Evolutionary conservation across 2,888 invertebrate genomes (phyloP), one percentile per base, ranked within the genome.

Genomic region (Epicampocera succincta): DNA sequence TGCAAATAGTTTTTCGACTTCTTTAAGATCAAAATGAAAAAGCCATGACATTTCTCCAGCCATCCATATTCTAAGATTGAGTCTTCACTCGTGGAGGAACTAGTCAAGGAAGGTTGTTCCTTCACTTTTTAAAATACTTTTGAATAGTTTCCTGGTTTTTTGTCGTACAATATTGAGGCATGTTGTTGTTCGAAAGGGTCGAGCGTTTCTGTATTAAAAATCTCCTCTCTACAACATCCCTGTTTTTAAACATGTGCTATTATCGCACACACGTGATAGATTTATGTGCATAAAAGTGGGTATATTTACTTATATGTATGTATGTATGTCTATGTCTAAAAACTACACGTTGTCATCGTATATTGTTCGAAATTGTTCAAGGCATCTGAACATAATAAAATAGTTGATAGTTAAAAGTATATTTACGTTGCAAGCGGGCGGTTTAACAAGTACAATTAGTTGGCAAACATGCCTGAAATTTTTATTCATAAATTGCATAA

Each of bases 361-460:
- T 48, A 74, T 74, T 74, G 74, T 74, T 74, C 40, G 52, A 79
- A 78, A 52, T 73, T 65, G 63, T 80, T 75, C 65, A 74, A 80
- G 54, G 61, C 73, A 82, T 74, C 74, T 77, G 33, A 82, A 78
- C 78, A 71, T 74, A 69, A 71, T 79, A 73, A 79, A 73, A 73
- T 66, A 60, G 66, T 66, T 66, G 78, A 78, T 72, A 79, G 78
- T 58, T 79, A 65, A 77, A 77, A 56, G 58, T 77, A 44, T 77
- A 73, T 81, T 81, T 77, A 75, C 65, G 71, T 78, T 78, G 74
- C 74, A 78, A 82, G 78, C 78, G 82, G 82, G 78, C 78, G 82
- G 82, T 82, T 82, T 71, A 78, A 82, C 82, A 78, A 82, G 60
- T 75, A 82, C 82, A 82, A 82, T 82, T 82, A 82, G 82, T 82